Base-by-base conservation (phyloP, 1,140 invertebrate species). In the Calycopis cecrops region DNA sequence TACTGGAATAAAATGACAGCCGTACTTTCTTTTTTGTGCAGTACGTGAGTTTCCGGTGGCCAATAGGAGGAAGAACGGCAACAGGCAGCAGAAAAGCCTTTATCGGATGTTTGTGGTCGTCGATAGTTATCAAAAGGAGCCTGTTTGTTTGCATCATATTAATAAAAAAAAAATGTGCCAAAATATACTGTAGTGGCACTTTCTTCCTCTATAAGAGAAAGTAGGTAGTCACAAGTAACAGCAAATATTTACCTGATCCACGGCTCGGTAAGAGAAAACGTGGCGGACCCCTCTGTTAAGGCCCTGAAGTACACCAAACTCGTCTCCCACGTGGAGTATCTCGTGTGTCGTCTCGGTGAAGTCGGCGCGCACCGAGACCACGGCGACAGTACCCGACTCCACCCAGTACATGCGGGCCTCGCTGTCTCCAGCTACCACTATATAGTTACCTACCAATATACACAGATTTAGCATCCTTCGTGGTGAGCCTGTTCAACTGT, bases 341-440 rank as follows among this genome's bases (percentile, higher is more conserved):
- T 88, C 85, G 55, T 88, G 82, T 0, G 79, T 85, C 12, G 76
- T 88, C 56, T 88, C 87, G 0, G 83, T 87, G 4, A 87, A 53
- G 58, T 86, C 85, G 0, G 67, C 51, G 10, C 78, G 60, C 9
- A 87, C 81, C 9, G 83, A 87, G 16, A 88, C 69, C 9, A 88
- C 84, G 0, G 73, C 69, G 6, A 88, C 85, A 0, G 65, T 69
- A 11, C 87, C 87, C 1, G 73, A 73, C 3, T 73, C 68, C 48
- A 88, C 81, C 79, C 85, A 88, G 63, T 85, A 78, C 85, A 88
- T 88, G 0, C 79, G 69, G 1, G 81, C 72, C 48, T 88, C 85
- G 9, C 71, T 79, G 48, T 88, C 87, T 4, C 87, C 87, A 3
- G 85, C 82, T 47, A 80, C 79, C n/a, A 88, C 76, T 69, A 88